Conservation (phyloP, 2,113 vertebrate species). For the Heloderma charlesbogerti region DNA sequence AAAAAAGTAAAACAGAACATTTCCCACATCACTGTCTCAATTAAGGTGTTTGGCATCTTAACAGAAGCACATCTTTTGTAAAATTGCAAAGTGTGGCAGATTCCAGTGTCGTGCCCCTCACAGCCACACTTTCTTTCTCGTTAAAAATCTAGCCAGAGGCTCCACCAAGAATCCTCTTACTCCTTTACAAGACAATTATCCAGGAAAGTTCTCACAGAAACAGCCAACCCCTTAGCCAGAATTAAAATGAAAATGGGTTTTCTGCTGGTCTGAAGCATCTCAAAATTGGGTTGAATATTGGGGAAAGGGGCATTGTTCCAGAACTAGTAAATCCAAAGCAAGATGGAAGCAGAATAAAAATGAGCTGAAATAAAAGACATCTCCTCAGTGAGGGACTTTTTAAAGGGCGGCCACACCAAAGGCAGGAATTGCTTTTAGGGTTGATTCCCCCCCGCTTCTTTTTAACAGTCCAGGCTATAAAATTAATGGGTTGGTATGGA, state of each 20-base stretch:
- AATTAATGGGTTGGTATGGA: neutral
- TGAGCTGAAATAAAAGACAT: neutral
- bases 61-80: constrained; percentile 9
- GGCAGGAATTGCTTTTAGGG: neutral
- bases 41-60: constrained; percentile 16
- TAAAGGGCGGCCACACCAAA: neutral
- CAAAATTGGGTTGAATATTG: neutral
- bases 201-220: constrained; percentile 23
- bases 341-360: constrained; percentile 17
- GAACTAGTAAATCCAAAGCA: constrained; percentile 20
- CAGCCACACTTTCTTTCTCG: neutral
- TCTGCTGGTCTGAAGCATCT: constrained; percentile 16
- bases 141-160: neutral
- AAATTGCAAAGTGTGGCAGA: neutral
- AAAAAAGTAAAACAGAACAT: constrained; percentile 41
- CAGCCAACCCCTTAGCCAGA: neutral
- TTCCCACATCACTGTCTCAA: constrained; percentile 17
- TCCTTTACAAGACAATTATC: constrained; percentile 10
- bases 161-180: accelerated
- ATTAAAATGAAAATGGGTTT: constrained; percentile 30
- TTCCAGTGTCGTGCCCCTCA: neutral
- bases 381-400: neutral
- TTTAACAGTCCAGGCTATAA: neutral
- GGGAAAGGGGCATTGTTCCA: neutral
- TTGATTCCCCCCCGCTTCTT: neutral